Base-by-base conservation (phyloP, 2,113 vertebrate species). In the Paedocypris sp. region DNA sequence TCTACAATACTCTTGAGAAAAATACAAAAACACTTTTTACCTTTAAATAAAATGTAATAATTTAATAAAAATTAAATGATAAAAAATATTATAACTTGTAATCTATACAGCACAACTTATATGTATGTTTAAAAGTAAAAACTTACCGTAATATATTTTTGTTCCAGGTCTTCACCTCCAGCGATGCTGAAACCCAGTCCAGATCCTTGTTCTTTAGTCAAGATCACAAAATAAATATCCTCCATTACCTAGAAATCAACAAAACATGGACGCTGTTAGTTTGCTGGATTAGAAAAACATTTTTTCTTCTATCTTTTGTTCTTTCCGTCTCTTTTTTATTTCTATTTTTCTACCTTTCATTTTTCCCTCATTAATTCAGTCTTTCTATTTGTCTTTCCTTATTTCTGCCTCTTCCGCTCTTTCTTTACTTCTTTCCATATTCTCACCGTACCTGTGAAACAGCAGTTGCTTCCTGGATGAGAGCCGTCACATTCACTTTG, bases 131-230 rank as follows among this genome's bases (percentile, higher is more conserved):
- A 33, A 65, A 15, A 11, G 38, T 12, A 2, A 3, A 15, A 3
- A 9, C 90, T 91, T 80, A 97, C 94, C 56, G 83, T 88, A 65
- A 91, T 65, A 36, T 79, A 69, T 70, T 89, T 90, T 42, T 92
- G 90, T 72, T 93, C 93, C 60, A 87, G 79, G 60, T 96, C 91
- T 29, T 77, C 68, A 69, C 92, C 93, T 76, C 91, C 94, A 62
- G 91, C 89, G 60, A 97, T 84, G 42, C 92, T 95, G 68, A 98
- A 97, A 28, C 94, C 93, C 62, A 98, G 81, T 47, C 93, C 90
- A 23, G 90, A 88, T 63, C 91, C 91, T 77, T 89, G 88, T 58
- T 90, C 91, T 82, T 94, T 96, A 65, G 73, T 81, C 78, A 98
- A 76, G 73, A 94, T 82, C 50, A 94, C 81, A 53, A 97, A 88